Conservation (phyloP, 2,797 vertebrate species). For the Myotis myotis region DNA sequence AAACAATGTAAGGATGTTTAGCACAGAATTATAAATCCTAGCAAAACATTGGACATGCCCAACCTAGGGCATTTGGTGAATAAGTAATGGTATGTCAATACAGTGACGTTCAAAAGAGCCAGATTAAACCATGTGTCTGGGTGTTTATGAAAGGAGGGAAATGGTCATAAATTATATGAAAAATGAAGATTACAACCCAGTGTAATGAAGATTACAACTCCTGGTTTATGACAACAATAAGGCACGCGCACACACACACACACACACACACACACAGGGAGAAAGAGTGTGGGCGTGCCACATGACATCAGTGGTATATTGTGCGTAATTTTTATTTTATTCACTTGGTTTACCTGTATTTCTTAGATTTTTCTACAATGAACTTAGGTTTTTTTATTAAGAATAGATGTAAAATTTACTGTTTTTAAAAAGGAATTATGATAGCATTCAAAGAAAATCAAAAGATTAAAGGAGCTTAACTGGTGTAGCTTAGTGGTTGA, state of each 20-base stretch:
- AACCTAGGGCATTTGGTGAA: background rate
- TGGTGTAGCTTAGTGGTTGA: too few relatives aligned
- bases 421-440: constrained; percentile 4
- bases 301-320: background rate
- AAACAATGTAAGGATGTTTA: background rate
- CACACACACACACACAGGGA: background rate
- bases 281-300: background rate
- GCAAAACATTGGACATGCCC: background rate
- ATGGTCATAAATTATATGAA: background rate
- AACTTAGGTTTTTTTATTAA: background rate
- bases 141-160: background rate
- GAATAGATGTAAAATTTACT: background rate
- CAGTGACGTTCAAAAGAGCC: background rate
- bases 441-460: background rate
- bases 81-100: background rate
- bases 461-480: background rate
- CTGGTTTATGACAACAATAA: background rate
- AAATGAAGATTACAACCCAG: background rate
- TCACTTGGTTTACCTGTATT: background rate
- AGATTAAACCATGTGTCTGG: background rate
- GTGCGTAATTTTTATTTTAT: background rate
- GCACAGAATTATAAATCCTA: background rate
- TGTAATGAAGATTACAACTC: background rate
- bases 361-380: background rate
- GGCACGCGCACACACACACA: too few relatives aligned